Base-by-base conservation (phyloP, 2,113 vertebrate species). In the Engystomops pustulosus region DNA sequence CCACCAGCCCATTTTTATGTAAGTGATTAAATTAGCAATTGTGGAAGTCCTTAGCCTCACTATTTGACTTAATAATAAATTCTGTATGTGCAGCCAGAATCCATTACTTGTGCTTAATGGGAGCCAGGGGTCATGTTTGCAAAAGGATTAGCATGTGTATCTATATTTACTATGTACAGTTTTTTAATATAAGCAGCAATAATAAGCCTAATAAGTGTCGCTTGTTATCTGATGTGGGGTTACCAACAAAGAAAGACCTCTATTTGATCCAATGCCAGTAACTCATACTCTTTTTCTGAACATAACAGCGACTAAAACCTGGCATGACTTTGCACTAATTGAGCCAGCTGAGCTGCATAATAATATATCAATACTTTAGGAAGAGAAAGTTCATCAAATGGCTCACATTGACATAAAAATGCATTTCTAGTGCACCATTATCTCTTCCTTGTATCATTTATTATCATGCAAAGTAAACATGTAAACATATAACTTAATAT, bases 181-280 rank as follows among this genome's bases (percentile, higher is more conserved):
- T 30, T 38, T 58, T 58, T 58, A 77, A 36, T 38, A 77, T 38
- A 38, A 15, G 32, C 74, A 38, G 20, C 74, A 55, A 55, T 77
- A 77, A 77, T 77, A 77, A 77, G 74, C 49, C 32, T 77, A 77
- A 77, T 77, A 53, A 55, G n/a, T 77, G 74, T 77, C 12, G 74
- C 51, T 38, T 55, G 74, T 38, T 49, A 77, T 77, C 74, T 58
- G 51, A 30, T 23, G 74, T 23, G 51, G 11, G 47, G 32, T 77
- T 77, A 20, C 20, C 18, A 32, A 49, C 74, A 77, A 77, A 23
- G 49, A 55, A 55, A 77, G 74, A 77, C 74, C 74, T 77, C 38
- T 58, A 38, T 77, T 77, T 77, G 74, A 58, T 77, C 34, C 74
- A 55, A 38, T 77, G 51, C 74, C 74, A 77, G 74, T 58, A 38